Conservation (phyloP, 1,140 invertebrate genomes). For the Forficula auricularia region DNA sequence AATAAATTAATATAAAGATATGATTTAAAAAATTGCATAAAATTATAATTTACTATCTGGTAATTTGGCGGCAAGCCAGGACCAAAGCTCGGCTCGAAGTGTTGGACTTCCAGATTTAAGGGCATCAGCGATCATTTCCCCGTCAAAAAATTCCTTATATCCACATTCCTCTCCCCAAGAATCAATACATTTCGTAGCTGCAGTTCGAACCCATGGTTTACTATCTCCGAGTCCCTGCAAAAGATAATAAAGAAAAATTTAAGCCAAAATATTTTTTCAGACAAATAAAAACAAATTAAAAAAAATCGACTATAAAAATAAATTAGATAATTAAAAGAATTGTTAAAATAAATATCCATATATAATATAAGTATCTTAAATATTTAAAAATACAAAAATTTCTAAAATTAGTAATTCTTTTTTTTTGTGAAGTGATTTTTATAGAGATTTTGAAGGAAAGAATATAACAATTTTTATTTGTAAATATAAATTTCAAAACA, state of each 20-base stretch:
- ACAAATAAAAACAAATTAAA: neutral
- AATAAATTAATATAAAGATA: conserved; percentile 2
- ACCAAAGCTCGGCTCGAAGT: conserved; percentile 60
- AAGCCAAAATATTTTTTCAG: neutral
- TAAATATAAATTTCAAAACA: no score
- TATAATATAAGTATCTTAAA: no score
- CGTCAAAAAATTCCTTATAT: conserved; percentile 66
- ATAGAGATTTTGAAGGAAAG: no score
- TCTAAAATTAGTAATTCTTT: no score
- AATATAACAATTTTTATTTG: no score
- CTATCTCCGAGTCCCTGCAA: conserved; percentile 38
- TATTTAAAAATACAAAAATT: no score
- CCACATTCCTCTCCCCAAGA: conserved; percentile 65
- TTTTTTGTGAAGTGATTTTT: no score
- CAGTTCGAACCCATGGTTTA: conserved; percentile 56
- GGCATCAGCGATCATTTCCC: conserved; percentile 74
- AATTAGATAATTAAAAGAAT: neutral
- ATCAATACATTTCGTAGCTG: conserved; percentile 64
- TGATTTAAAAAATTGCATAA: neutral
- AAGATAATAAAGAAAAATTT: conserved; percentile 5
- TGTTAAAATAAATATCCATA: no score
- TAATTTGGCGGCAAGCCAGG: conserved; percentile 67
- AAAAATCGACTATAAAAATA: neutral
- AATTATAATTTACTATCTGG: conserved; percentile 39
- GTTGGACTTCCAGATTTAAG: conserved; percentile 68